These are phyloP conservation scores for Clarias gariepinus DNA, from an alignment of 2,113 vertebrate species.

Conservation along the genomic window DNA sequence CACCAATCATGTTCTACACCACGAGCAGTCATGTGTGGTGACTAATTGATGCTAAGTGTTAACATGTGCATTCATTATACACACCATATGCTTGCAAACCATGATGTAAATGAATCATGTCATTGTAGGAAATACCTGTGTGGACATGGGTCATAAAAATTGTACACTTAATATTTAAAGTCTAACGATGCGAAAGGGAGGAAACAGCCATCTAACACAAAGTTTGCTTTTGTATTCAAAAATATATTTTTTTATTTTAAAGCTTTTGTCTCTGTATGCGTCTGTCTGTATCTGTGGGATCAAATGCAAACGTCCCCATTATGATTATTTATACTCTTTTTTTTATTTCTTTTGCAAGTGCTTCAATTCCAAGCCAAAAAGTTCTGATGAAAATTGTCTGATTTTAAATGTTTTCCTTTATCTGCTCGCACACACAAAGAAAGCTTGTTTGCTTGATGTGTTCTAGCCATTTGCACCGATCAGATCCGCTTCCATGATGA, in stretches of 20 bases:
- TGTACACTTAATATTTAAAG: conserved; percentile 40
- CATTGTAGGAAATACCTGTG: neutral
- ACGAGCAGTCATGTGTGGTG: neutral
- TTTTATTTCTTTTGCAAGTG: neutral
- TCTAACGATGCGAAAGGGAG: conserved; percentile 19
- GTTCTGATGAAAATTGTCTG: neutral
- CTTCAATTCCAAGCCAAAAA: neutral
- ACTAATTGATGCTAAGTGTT: neutral
- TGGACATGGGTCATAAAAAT: conserved; percentile 18
- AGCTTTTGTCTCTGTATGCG: conserved; percentile 4
- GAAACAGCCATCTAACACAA: conserved; percentile 53
- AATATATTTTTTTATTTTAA: conserved; percentile 62
- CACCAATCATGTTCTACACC: conserved; percentile 37
- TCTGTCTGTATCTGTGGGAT: neutral
- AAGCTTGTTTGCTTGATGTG: neutral
- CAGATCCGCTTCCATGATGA: neutral
- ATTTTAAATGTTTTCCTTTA: neutral
- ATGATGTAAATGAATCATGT: conserved; percentile 48
- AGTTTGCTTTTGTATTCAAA: conserved; percentile 65
- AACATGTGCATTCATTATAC: conserved; percentile 20
- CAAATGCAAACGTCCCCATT: neutral
- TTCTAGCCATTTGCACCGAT: neutral
- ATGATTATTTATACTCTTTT: neutral
- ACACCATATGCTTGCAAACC: conserved; percentile 17
- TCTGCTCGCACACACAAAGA: neutral